Conservation (phyloP, 2,797 vertebrate species). For the Chloroceryle amazona region DNA sequence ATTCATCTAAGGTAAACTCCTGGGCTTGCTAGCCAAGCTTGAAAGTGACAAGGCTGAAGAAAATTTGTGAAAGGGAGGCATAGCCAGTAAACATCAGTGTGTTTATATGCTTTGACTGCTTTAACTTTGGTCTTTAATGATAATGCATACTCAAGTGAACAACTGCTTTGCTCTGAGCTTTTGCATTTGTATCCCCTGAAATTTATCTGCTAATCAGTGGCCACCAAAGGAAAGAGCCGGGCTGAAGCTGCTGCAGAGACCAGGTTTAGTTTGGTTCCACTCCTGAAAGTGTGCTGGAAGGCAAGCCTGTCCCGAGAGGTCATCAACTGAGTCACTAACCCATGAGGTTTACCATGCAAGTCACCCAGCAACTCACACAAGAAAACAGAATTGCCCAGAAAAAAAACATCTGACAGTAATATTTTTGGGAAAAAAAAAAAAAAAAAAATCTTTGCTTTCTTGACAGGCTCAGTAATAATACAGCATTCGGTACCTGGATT, state of each 20-base stretch:
- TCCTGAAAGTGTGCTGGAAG: neutral
- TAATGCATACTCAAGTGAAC: neutral
- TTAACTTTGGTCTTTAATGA: neutral
- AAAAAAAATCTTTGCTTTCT: neutral
- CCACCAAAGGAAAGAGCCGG: neutral
- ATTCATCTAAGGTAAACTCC: neutral
- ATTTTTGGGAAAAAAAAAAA: neutral
- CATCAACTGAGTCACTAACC: neutral
- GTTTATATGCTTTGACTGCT: neutral
- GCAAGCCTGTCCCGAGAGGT: neutral
- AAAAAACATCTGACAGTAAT: neutral
- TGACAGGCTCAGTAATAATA: neutral
- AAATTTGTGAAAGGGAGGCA: neutral
- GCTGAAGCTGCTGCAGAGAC: neutral
- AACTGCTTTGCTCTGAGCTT: neutral
- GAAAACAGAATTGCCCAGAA: neutral
- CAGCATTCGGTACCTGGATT: neutral
- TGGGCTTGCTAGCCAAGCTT: neutral
- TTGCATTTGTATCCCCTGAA: neutral
- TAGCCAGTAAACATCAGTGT: neutral
- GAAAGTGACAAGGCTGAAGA: neutral
- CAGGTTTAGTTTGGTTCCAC: neutral
- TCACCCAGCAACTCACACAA: neutral
- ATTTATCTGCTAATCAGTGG: neutral
- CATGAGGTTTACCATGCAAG: neutral